Base-by-base conservation (phyloP, 2,888 invertebrate species). In the Drosophila pseudotakahashii region DNA sequence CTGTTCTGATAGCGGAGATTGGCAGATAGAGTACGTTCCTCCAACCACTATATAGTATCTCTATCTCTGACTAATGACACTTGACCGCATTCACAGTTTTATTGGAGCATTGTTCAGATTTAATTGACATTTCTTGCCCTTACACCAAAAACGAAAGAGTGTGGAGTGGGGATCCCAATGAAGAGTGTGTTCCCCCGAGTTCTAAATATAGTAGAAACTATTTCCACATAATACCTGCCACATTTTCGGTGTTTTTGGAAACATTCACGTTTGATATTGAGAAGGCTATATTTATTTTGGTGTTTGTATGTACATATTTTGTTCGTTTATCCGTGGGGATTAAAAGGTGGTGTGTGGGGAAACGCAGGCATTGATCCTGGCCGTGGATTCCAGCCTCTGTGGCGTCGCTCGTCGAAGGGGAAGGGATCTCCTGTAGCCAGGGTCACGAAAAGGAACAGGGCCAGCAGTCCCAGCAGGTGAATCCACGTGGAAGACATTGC, bases 291-390 rank as follows among this genome's bases (percentile, higher is more conserved):
- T 62, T 52, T 44, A 26, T 54, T 37, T 41, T 19, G 2, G 13
- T 10, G 2, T 32, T n/a, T 6, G 9, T 10, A 37, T 16, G 9
- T 10, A 44, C 9, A 11, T 19, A 41, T 19, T 7, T 7, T n/a
- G 0, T 14, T 4, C 0, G 1, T 14, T 69, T 26, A 72, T 51
- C 81, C 81, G 30, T 82, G 6, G 0, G 81, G 86, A 80, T 85
- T 81, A 51, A 81, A 81, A 1, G 81, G 81, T 16, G 86, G 86
- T 19, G 86, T 82, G 10, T 60, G 52, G 7, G 79, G 81, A 16
- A 78, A 48, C 10, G 48, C 36, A 0, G 53, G 53, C 37, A 19
- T 48, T 11, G 50, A 2, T 54, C 58, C 53, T 13, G 23, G 37
- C 13, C 47, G 42, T 0, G 48, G n/a, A n/a, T 37, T 66, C 34